A percentile compares a stretch with the other conserved stretches of the same genome.
These are phyloP conservation scores for Rhopalosiphum padi DNA, from an alignment of 1,140 invertebrate species.

Conservation along the genomic window DNA sequence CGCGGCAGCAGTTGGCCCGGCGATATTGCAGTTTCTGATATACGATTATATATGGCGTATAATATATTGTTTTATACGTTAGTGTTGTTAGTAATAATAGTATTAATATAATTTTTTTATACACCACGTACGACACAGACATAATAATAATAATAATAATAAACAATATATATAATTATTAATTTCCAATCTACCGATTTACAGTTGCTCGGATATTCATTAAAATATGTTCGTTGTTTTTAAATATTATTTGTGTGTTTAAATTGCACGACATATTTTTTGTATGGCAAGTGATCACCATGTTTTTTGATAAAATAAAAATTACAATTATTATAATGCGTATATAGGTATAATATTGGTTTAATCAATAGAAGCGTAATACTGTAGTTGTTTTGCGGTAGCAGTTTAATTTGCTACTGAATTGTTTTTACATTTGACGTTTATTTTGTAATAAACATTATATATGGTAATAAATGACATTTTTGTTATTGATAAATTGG, in stretches of 20 bases:
- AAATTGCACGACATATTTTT: neutral
- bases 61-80: neutral
- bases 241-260: neutral
- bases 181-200: neutral
- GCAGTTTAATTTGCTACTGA: neutral
- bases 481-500: neutral
- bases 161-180: neutral
- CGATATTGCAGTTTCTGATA: neutral
- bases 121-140: neutral
- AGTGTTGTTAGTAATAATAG: neutral
- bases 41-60: neutral
- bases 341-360: too few species aligned
- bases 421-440: neutral
- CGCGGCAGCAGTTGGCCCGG: neutral
- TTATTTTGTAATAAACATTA: too few species aligned
- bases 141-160: neutral
- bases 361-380: too few species aligned
- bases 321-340: too few species aligned
- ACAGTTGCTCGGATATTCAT: too few species aligned
- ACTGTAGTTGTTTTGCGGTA: too few species aligned
- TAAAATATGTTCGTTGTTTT: neutral
- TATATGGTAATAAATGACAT: too few species aligned
- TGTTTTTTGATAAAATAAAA: too few species aligned
- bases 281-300: too few species aligned
- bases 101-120: neutral